phyloP scores from a whole-genome alignment of 2,113 vertebrate genomes.

The Xiphophorus couchianus region DNA sequence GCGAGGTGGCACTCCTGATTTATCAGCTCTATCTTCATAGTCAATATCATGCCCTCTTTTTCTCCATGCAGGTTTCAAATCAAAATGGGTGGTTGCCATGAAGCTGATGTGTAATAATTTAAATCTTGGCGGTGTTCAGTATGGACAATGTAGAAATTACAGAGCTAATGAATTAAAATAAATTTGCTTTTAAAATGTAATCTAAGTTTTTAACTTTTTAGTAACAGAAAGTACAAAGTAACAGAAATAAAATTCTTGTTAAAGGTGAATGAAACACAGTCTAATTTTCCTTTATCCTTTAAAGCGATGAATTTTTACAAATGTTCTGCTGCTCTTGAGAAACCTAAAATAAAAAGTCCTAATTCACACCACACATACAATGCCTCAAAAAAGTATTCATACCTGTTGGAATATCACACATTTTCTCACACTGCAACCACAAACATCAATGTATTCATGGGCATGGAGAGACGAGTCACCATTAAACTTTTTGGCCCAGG shows the following conservation, averaged over 20 bases:
- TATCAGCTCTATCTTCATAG: slow-evolving; percentile 46
- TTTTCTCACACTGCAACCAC: too few species aligned
- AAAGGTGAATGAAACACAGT: not conserved
- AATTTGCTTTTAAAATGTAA: slow-evolving; percentile 39
- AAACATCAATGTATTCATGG: too few species aligned
- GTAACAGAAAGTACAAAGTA: slow-evolving; percentile 31
- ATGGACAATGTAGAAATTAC: slow-evolving; percentile 38
- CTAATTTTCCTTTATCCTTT: not conserved
- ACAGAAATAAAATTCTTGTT: slow-evolving; percentile 8
- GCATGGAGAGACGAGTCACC: too few species aligned
- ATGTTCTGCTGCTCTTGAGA: not conserved
- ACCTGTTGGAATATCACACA: too few species aligned
- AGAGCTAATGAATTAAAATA: slow-evolving; percentile 45
- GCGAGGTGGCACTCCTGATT: slow-evolving; percentile 32
- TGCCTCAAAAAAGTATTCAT: too few species aligned
- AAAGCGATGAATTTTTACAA: not conserved
- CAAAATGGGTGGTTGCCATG: slow-evolving; percentile 12
- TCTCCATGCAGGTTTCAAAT: slow-evolving; percentile 23
- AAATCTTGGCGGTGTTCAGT: slow-evolving; percentile 27
- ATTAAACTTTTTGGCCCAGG: not conserved
- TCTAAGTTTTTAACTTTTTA: slow-evolving; percentile 53
- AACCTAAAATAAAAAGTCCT: not conserved
- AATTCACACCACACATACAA: too few species aligned
- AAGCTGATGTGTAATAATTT: slow-evolving; percentile 24
- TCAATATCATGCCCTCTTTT: slow-evolving; percentile 35